phyloP scores from a whole-genome alignment of 2,888 invertebrate species.

The Oxytorus armatus region DNA sequence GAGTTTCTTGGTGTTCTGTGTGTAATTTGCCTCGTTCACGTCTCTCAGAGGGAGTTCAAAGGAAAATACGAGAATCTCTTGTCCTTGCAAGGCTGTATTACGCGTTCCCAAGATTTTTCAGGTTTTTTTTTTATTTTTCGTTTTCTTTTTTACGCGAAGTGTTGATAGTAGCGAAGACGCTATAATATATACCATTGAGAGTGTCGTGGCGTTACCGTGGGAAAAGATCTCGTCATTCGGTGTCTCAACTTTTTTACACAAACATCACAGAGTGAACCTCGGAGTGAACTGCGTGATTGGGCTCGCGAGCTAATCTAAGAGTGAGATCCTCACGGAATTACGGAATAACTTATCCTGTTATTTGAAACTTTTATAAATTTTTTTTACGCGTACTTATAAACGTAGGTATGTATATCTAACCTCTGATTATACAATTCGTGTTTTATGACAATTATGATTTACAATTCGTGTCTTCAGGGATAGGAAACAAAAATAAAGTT shows the following conservation, averaged over 20 bases:
- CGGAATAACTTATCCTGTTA: conserved; percentile 36
- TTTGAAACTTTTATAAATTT: conserved; percentile 3
- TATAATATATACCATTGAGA: conserved; percentile 25
- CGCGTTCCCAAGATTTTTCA: conserved; percentile 32
- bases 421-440: too few relatives aligned
- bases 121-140: conserved; percentile 6
- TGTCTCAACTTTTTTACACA: conserved; percentile 31
- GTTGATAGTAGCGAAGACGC: conserved; percentile 35
- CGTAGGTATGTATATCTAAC: too few relatives aligned
- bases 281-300: conserved; percentile 11
- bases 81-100: conserved; percentile 67
- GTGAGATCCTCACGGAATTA: conserved; percentile 42
- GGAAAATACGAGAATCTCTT: conserved; percentile 43
- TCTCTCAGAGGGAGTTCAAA: conserved; percentile 49
- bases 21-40: conserved; percentile 63
- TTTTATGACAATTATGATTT: too few relatives aligned
- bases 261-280: conserved; percentile 3
- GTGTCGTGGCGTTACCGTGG: conserved; percentile 56
- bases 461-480: too few relatives aligned
- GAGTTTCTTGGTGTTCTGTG: conserved; percentile 26
- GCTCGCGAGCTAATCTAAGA: conserved; percentile 1
- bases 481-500: too few relatives aligned
- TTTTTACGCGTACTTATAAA: conserved; percentile 5
- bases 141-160: conserved; percentile 23
- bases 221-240: conserved; percentile 56